Conservation (phyloP, 2,888 invertebrate species). For the Drosophila birchii region DNA sequence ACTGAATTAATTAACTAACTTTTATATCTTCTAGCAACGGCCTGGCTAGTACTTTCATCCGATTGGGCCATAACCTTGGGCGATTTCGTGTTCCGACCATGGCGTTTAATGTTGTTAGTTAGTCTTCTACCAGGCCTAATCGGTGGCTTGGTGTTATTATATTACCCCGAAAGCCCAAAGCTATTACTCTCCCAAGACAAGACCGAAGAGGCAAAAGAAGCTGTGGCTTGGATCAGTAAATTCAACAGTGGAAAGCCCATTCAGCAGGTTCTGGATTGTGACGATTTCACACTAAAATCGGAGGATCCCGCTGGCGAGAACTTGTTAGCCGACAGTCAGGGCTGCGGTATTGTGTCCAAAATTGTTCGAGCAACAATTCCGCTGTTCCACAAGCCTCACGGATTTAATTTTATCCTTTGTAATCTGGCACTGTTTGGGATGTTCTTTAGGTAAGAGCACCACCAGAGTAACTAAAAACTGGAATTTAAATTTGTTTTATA, state of each 20-base stretch:
- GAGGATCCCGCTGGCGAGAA: constrained; percentile 65
- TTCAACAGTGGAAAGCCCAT: constrained; percentile 67
- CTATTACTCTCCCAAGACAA: constrained; percentile 71
- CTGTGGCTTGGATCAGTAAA: constrained; percentile 76
- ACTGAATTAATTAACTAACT: not conserved
- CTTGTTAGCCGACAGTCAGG: constrained; percentile 47
- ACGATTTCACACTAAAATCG: constrained; percentile 58
- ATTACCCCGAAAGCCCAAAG: constrained; percentile 79
- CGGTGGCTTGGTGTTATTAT: constrained; percentile 65
- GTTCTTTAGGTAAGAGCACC: constrained; percentile 70
- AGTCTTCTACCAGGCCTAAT: constrained; percentile 76
- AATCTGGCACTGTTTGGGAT: constrained; percentile 69
- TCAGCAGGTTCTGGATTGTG: constrained; percentile 54
- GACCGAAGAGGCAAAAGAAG: constrained; percentile 60
- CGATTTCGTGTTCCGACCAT: constrained; percentile 73
- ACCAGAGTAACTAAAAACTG: not conserved
- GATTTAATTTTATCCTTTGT: constrained; percentile 68
- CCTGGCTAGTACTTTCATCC: constrained; percentile 75
- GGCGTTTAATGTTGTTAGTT: constrained; percentile 75
- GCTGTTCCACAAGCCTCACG: constrained; percentile 79
- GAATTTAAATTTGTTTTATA: not conserved
- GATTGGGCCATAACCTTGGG: constrained; percentile 75
- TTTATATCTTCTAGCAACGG: constrained; percentile 55
- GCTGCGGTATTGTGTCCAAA: constrained; percentile 64
- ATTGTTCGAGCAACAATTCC: constrained; percentile 77